Percentiles rank a stretch among this genome's conserved stretches.
phyloP scores from a whole-genome alignment of 2,113 vertebrate genomes.

The Corythoichthys intestinalis region DNA sequence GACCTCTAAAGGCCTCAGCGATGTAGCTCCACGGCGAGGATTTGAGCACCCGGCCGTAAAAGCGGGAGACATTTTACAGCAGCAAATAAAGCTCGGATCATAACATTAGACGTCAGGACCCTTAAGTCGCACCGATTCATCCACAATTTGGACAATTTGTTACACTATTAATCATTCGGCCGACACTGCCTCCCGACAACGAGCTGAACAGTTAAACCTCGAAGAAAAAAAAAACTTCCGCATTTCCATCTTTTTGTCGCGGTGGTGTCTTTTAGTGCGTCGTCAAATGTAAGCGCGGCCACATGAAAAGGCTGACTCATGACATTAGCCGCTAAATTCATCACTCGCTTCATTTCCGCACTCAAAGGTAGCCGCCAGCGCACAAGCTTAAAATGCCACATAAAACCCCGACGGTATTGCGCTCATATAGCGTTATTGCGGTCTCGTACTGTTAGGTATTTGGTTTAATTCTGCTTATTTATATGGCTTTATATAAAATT shows the following conservation, averaged over 20 bases:
- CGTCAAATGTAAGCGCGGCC: conserved; percentile 71
- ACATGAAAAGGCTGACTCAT: conserved; percentile 66
- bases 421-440: conserved; percentile 47
- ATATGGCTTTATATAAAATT: background rate
- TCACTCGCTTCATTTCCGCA: conserved; percentile 76
- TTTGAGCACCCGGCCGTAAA: conserved; percentile 50
- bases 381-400: conserved; percentile 58
- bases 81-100: conserved; percentile 65
- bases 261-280: conserved; percentile 70
- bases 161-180: conserved; percentile 63
- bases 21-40: conserved; percentile 41
- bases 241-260: conserved; percentile 65
- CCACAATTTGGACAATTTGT: conserved; percentile 74
- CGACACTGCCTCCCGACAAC: conserved; percentile 55
- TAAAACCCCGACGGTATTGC: conserved; percentile 61
- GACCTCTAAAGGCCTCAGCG: conserved; percentile 27
- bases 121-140: conserved; percentile 60
- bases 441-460: background rate
- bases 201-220: conserved; percentile 51
- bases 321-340: conserved; percentile 58
- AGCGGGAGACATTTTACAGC: conserved; percentile 66
- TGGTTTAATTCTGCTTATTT: background rate
- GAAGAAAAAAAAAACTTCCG: conserved; percentile 40
- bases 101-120: conserved; percentile 61
- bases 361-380: conserved; percentile 52